These are phyloP conservation scores for Conopomorpha cramerella DNA, from an alignment of 1,140 invertebrate genomes.

Conservation along the genomic window DNA sequence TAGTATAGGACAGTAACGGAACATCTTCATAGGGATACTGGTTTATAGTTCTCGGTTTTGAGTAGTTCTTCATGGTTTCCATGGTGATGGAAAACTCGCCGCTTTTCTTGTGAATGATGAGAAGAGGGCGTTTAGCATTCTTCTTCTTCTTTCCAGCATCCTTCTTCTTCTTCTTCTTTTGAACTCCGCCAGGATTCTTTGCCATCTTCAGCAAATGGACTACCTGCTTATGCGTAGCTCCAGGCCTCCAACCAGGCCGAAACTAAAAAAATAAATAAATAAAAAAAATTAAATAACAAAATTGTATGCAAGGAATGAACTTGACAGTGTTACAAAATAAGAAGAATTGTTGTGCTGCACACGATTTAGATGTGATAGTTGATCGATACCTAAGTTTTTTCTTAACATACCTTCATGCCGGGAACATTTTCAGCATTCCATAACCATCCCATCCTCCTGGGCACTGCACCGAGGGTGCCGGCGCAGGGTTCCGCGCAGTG, in stretches of 20 bases:
- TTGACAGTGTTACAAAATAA: slow-evolving; percentile 5
- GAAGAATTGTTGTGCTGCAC: no score
- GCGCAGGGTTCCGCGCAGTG: slow-evolving; percentile 35
- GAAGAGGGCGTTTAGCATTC: slow-evolving; percentile 31
- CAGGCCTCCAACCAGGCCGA: slow-evolving; percentile 39
- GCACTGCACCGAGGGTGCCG: slow-evolving; percentile 28
- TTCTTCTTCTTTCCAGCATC: slow-evolving; percentile 24
- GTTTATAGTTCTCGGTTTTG: slow-evolving; percentile 29
- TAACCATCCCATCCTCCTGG: slow-evolving; percentile 45
- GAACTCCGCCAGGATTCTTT: slow-evolving; percentile 25
- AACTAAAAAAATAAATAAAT: slow-evolving; percentile 36
- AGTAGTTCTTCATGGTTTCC: slow-evolving; percentile 45
- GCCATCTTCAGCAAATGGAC: slow-evolving; percentile 33
- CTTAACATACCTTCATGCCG: slow-evolving; percentile 33
- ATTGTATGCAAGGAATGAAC: background rate
- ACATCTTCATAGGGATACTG: slow-evolving; percentile 49
- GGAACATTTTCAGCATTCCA: slow-evolving; percentile 41
- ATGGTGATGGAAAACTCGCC: slow-evolving; percentile 44
- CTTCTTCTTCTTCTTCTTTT: slow-evolving; percentile 32
- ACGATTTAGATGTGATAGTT: no score
- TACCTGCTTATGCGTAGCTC: slow-evolving; percentile 40
- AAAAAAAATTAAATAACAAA: slow-evolving; percentile 12
- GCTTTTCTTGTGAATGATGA: slow-evolving; percentile 38
- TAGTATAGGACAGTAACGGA: slow-evolving; percentile 30
- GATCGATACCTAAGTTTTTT: no score